Percentiles rank a stretch among this genome's conserved stretches.
Conservation (phyloP, 2,113 vertebrate species). For the Gallinago paraguaiae region DNA sequence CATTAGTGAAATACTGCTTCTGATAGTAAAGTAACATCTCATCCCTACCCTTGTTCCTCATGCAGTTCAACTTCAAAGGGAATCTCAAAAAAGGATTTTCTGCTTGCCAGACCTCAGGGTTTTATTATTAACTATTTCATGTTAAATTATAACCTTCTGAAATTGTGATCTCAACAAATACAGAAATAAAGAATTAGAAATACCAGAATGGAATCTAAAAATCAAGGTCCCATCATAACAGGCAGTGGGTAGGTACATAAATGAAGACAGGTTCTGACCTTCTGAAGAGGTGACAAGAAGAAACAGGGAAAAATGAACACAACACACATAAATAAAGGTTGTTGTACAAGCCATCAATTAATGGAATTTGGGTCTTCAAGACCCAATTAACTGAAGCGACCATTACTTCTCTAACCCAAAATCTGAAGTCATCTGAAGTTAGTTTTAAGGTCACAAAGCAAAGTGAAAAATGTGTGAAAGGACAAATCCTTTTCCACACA, state of each 20-base stretch:
- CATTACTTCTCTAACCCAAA: neutral
- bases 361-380: neutral
- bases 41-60: neutral
- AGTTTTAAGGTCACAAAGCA: neutral
- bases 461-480: neutral
- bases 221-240: neutral
- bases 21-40: neutral
- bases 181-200: neutral
- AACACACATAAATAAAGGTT: neutral
- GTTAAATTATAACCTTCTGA: neutral
- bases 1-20: neutral
- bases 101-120: neutral
- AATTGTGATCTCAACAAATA: neutral
- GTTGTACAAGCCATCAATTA: neutral
- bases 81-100: neutral
- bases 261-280: neutral
- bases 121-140: neutral
- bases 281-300: neutral
- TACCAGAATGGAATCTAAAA: neutral
- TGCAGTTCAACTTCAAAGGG: neutral
- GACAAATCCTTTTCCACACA: neutral
- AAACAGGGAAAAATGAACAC: neutral
- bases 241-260: neutral
- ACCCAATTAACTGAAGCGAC: neutral
- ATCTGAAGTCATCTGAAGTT: neutral